A percentile compares a stretch with the other conserved stretches of the same genome.
These are phyloP conservation scores for Lordiphosa andalusiaca DNA, from an alignment of 2,888 invertebrate genomes.

Conservation along the genomic window DNA sequence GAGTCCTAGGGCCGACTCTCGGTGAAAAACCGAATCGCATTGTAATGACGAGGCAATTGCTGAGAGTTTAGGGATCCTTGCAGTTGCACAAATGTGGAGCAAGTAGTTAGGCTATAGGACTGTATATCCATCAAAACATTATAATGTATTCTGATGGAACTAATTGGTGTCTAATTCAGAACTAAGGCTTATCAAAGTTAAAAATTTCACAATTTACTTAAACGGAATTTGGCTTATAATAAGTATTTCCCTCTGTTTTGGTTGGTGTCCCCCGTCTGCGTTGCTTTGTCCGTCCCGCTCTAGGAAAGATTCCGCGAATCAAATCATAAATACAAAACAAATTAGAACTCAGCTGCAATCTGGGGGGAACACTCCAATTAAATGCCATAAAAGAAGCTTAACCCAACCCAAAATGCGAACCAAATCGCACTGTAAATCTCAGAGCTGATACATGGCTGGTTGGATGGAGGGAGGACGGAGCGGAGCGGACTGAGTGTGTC, in stretches of 20 bases:
- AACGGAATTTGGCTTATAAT: constrained; percentile 1
- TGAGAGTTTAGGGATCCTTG: no score
- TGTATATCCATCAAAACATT: no score
- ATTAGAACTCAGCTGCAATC: constrained; percentile 51
- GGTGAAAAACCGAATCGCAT: no score
- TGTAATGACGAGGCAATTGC: no score
- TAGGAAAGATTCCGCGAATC: constrained; percentile 60
- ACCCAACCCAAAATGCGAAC: constrained; percentile 19
- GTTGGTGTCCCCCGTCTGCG: neutral
- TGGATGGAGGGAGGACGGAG: neutral
- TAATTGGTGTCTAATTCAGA: no score
- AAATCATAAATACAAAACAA: constrained; percentile 62
- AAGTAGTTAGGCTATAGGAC: no score
- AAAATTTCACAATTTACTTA: constrained; percentile 6
- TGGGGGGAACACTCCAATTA: constrained; percentile 55
- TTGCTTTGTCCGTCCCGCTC: constrained; percentile 12
- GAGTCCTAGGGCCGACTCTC: no score
- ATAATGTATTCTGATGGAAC: no score
- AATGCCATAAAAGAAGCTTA: constrained; percentile 59
- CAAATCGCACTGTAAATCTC: constrained; percentile 57
- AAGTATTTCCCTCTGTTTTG: constrained; percentile 16
- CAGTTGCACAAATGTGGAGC: no score
- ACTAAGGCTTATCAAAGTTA: no score
- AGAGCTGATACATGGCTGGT: constrained; percentile 40
- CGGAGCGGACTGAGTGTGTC: neutral